Base-by-base conservation (phyloP, 92 coral and sea anemone species). In the Meandrina meandrites region DNA sequence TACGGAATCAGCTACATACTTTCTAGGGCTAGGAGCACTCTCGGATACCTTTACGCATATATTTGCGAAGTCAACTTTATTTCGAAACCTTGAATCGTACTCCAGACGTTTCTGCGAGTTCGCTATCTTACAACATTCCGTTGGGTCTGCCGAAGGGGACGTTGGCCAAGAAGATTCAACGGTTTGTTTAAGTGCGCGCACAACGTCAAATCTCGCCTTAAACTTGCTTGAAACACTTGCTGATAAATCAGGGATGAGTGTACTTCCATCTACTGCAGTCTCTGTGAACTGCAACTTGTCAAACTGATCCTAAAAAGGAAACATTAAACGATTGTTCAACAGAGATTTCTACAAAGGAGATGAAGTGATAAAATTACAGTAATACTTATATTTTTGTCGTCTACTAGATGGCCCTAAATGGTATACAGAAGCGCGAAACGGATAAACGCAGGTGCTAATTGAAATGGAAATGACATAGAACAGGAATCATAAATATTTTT, bases 31-130 rank as follows among this genome's bases (percentile, higher is more conserved):
- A 16, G 89, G 19, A 5, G 85, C 75, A 57, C 48, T 73, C 51
- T 72, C 70, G 13, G 94, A 87, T 22, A 87, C 73, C 54, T 45
- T 80, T 3, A 79, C 88, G 35, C 94, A 92, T 28, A 89, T 36
- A 15, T 45, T 35, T 18, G 68, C 18, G 14, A 90, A 71, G 58
- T 90, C 86, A 22, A 82, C 91, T 82, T 86, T 92, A 17, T 82
- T 68, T 12, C 92, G 81, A 86, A 89, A 92, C 73, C 92, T 86
- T 36, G 92, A 92, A 71, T 92, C 94, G 78, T 86, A 83, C 57
- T 78, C 72, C 32, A 81, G 78, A n/a, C 69, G 11, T 35, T 34
- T 42, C 47, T 45, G 16, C 6, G 81, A 86, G 40, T 90, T 32
- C 16, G 77, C 32, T n/a, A n/a, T n/a, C n/a, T n/a, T n/a, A n/a